Conservation (phyloP, 2,113 vertebrate genomes). For the Regulus satrapa region DNA sequence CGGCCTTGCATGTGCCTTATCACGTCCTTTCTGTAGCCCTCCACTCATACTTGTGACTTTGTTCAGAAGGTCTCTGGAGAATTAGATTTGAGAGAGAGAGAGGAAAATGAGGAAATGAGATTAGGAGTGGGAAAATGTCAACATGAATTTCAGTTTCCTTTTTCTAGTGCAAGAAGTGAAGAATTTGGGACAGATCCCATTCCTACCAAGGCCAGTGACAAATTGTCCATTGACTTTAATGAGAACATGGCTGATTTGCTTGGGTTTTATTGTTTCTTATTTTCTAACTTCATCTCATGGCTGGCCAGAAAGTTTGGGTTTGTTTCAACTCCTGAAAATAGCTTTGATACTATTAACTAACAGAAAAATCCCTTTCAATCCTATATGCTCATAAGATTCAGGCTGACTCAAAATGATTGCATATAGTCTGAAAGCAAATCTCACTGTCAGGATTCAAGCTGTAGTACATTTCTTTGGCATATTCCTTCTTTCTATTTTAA, state of each 20-base stretch:
- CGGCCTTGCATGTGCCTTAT: neutral
- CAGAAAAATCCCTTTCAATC: neutral
- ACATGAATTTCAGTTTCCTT: conserved; percentile 22
- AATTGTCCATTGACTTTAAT: conserved; percentile 1
- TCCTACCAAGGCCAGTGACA: neutral
- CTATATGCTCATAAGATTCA: neutral
- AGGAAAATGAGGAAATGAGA: conserved; percentile 59
- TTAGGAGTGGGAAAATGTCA: conserved; percentile 25
- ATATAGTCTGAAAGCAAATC: neutral
- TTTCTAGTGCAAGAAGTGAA: conserved; percentile 3
- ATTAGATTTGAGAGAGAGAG: neutral
- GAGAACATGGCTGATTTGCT: neutral
- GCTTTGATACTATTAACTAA: neutral
- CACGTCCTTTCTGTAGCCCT: neutral
- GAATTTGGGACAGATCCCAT: conserved; percentile 12
- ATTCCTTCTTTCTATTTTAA: neutral
- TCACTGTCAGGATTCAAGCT: neutral
- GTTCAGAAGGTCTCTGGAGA: neutral
- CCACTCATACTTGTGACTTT: neutral
- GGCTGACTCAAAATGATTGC: neutral
- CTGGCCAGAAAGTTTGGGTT: neutral
- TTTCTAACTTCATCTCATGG: neutral
- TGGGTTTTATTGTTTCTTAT: neutral
- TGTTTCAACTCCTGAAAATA: neutral
- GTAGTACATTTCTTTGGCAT: neutral